These are phyloP conservation scores for Leucania comma DNA, from an alignment of 2,888 invertebrate species.

Conservation along the genomic window DNA sequence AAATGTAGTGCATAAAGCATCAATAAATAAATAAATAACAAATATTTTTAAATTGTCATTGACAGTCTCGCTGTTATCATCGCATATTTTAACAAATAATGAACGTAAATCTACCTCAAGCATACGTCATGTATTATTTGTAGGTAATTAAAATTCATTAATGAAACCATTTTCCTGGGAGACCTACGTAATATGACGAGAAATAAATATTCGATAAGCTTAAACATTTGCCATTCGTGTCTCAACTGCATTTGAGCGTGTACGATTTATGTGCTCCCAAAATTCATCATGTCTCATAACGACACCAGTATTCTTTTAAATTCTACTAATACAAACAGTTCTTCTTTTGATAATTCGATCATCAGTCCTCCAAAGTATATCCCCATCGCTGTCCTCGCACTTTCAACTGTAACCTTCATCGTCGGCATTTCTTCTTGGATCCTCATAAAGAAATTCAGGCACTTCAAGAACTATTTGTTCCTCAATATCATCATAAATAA, in stretches of 20 bases:
- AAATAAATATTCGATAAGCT: not conserved
- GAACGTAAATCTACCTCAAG: not conserved
- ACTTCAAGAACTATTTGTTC: constrained; percentile 51
- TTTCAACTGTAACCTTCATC: constrained; percentile 21
- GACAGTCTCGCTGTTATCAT: not conserved
- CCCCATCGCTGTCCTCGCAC: not conserved
- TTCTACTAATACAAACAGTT: not conserved
- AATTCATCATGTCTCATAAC: constrained; percentile 27
- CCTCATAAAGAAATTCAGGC: constrained; percentile 44
- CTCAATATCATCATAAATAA: constrained; percentile 41
- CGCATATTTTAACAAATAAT: not conserved
- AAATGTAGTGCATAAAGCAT: too few relatives aligned
- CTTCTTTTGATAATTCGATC: not conserved
- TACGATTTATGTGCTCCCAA: not conserved
- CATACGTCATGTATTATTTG: not conserved
- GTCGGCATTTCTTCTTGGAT: constrained; percentile 47
- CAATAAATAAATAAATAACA: too few relatives aligned
- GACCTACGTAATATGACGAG: not conserved
- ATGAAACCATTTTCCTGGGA: not conserved
- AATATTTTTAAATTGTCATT: too few relatives aligned
- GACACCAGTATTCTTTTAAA: constrained; percentile 12
- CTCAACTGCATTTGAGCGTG: not conserved
- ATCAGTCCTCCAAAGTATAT: not conserved
- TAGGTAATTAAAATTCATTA: constrained; percentile 1
- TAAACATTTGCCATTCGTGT: not conserved